Base-by-base conservation (phyloP, 2,888 invertebrate genomes). In the Ectobius pallidus region DNA sequence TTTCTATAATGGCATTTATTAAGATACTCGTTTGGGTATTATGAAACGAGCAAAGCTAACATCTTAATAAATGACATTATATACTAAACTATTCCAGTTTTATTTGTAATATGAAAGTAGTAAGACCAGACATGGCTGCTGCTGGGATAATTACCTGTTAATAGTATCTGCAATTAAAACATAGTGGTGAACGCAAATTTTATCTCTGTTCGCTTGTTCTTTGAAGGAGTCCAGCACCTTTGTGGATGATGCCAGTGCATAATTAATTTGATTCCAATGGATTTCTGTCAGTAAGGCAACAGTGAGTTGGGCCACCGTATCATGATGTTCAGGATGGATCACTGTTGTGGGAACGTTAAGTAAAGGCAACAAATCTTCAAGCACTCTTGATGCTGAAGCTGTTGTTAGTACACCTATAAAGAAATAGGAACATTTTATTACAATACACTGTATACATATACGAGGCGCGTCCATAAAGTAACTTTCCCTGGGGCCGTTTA, bases 321-420 rank as follows among this genome's bases (percentile, higher is more conserved):
- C 34, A 20, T 25, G n/a, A 6, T 27, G 39, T 61, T 18, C 39
- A 2, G 68, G 18, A 14, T 34, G 58, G 55, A 34, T 67, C 32
- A 22, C 18, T 9, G 72, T 67, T n/a, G 27, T 11, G 22, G 69
- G 25, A 11, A 74, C 39, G 1, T 63, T 42, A 18, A 58, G 42
- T 1, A 67, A 30, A n/a, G 73, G 42, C 11, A 70, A n/a, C 62
- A 74, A n/a, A 16, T 74, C 69, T 14, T 71, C 32, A 32, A 75
- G 30, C 11, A 39, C 22, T 1, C 49, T 39, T 20, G 62, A 42
- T 16, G 74, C 73, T 1, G 46, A 25, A 3, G 74, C 42, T 39
- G 73, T 75, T 9, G 73, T 74, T 44, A 77, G 25, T 25, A 75
- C 61, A 14, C 77, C 77, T 76, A 67, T 7, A 39, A 49, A 70